These are phyloP conservation scores for Spodoptera littoralis DNA, from an alignment of 2,888 invertebrate species.

Conservation along the genomic window DNA sequence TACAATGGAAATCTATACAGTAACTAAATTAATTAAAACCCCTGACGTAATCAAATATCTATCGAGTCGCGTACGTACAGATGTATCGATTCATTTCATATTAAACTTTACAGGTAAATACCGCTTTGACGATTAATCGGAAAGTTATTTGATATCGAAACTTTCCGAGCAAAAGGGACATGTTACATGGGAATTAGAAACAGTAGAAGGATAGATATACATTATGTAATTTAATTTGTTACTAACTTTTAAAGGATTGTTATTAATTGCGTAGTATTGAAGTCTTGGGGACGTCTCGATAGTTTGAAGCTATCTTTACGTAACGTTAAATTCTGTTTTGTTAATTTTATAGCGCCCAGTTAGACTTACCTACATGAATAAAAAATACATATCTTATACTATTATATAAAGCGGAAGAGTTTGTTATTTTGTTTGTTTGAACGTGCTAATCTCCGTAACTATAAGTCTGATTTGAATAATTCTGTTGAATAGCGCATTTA, in stretches of 20 bases:
- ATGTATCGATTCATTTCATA: constrained; percentile 25
- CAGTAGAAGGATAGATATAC: constrained; percentile 9
- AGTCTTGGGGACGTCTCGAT: constrained; percentile 1
- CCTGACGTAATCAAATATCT: constrained; percentile 34
- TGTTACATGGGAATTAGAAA: constrained; percentile 10
- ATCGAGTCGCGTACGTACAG: constrained; percentile 16
- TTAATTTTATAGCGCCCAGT: too few relatives aligned
- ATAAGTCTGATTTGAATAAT: too few relatives aligned
- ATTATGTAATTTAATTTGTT: constrained; percentile 38
- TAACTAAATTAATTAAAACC: constrained; percentile 25
- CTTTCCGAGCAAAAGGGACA: constrained; percentile 22
- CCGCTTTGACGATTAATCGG: constrained; percentile 27
- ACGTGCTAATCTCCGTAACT: too few relatives aligned
- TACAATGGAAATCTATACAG: constrained; percentile 4
- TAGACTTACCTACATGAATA: too few relatives aligned
- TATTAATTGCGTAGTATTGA: constrained; percentile 22
- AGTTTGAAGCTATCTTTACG: constrained; percentile 26
- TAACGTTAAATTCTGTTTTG: background rate
- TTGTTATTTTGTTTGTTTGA: too few relatives aligned
- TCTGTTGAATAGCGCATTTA: too few relatives aligned
- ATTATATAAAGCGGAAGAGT: too few relatives aligned
- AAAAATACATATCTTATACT: too few relatives aligned
- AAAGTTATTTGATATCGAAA: constrained; percentile 23
- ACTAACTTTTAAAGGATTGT: constrained; percentile 25
- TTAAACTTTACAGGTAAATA: constrained; percentile 30